Evolutionary conservation across 2,888 invertebrate genomes (phyloP).

Genomic region (Coecobrya sp.): DNA sequence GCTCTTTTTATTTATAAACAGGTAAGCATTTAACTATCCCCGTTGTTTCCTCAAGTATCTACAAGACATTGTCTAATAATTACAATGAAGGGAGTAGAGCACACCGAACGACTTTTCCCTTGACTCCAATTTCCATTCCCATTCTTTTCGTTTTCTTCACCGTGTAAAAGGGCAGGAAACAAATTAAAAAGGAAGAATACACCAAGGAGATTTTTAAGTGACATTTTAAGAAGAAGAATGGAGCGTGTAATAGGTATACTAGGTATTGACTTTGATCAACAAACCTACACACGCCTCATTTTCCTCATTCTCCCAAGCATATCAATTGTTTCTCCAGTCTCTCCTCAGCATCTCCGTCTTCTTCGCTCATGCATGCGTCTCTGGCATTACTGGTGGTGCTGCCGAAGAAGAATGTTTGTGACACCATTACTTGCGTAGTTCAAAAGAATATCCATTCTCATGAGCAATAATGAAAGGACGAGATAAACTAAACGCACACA

Average conservation of each 20-base stretch:
- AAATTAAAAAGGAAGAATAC: conserved; percentile 71
- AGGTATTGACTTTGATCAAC: conserved; percentile 59
- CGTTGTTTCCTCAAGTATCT: conserved; percentile 20
- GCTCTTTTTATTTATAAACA: neutral
- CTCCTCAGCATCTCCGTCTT: neutral
- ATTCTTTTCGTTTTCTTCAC: conserved; percentile 35
- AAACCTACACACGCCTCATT: conserved; percentile 20
- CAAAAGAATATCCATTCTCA: conserved; percentile 49
- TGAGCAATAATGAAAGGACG: conserved; percentile 69
- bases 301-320: conserved; percentile 34
- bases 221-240: conserved; percentile 67
- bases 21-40: neutral
- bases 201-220: conserved; percentile 71
- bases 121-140: conserved; percentile 49
- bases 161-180: conserved; percentile 40
- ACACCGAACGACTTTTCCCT: conserved; percentile 41
- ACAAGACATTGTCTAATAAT: conserved; percentile 37
- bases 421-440: conserved; percentile 25
- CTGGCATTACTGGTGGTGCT: neutral
- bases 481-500: conserved; percentile 46
- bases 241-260: conserved; percentile 21
- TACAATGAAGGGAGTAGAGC: conserved; percentile 36
- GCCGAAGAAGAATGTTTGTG: conserved; percentile 18
- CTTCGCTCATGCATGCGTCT: neutral
- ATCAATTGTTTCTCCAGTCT: conserved; percentile 53